Evolutionary conservation across 2,113 vertebrate genomes (phyloP).

Genomic region (Oncorhynchus clarkii): DNA sequence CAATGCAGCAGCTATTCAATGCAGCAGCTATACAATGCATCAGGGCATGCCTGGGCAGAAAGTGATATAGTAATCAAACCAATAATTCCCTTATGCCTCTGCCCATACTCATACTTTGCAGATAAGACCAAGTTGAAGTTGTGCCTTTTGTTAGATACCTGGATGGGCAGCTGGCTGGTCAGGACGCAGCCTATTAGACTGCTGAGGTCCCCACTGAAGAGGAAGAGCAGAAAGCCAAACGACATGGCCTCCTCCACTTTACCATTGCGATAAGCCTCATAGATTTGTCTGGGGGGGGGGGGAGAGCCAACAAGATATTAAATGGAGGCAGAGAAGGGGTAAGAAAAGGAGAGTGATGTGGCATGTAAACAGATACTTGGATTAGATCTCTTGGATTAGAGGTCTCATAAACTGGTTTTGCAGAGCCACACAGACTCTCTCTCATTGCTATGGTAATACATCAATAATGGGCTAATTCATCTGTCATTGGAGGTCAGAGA

Average conservation of each 20-base stretch:
- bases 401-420: neutral
- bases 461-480: no score
- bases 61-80: no score
- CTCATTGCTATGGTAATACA: neutral
- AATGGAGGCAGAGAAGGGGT: neutral
- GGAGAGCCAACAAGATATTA: no score
- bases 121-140: no score
- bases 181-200: conserved; percentile 71
- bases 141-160: conserved; percentile 49
- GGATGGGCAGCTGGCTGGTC: conserved; percentile 69
- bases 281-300: conserved; percentile 60
- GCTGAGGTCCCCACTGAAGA: conserved; percentile 66
- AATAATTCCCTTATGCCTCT: neutral
- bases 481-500: no score
- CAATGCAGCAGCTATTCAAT: no score
- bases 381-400: neutral
- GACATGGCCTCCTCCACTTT: conserved; percentile 71
- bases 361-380: no score
- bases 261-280: conserved; percentile 60
- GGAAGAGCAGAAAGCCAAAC: conserved; percentile 71
- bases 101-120: neutral
- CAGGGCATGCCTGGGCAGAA: no score
- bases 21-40: no score
- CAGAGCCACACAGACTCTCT: neutral
- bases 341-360: no score